These are phyloP conservation scores for Cepaea nemoralis DNA, from an alignment of 1,140 invertebrate species.

Conservation along the genomic window DNA sequence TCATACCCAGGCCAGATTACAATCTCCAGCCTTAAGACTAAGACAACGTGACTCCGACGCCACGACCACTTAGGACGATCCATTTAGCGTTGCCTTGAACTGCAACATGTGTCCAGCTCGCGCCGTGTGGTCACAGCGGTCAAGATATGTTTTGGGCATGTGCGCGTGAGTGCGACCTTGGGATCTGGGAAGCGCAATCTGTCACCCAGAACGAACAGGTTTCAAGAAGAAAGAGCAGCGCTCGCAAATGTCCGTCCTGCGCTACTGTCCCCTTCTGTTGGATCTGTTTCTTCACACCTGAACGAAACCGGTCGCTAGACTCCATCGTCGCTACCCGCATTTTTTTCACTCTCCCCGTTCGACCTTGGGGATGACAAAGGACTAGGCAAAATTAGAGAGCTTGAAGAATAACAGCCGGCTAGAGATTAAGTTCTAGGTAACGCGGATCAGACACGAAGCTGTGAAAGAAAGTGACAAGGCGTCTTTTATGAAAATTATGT, in stretches of 20 bases:
- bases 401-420: neutral
- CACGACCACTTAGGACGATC: neutral
- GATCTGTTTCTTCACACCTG: neutral
- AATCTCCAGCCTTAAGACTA: too few relatives aligned
- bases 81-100: neutral
- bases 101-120: neutral
- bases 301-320: neutral
- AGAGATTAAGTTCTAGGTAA: too few relatives aligned
- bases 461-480: too few relatives aligned
- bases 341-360: neutral
- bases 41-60: too few relatives aligned
- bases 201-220: slow-evolving; percentile 2
- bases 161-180: neutral
- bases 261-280: neutral
- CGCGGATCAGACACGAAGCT: too few relatives aligned
- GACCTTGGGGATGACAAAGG: neutral
- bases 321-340: neutral
- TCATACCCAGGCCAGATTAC: too few relatives aligned
- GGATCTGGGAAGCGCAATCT: neutral
- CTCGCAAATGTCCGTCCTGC: neutral
- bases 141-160: neutral
- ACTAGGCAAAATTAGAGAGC: neutral
- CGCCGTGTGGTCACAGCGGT: neutral
- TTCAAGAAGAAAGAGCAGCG: slow-evolving; percentile 1
- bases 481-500: too few relatives aligned